Evolutionary conservation across 2,888 invertebrate species (phyloP).

Genomic region (Parnassius glacialis): DNA sequence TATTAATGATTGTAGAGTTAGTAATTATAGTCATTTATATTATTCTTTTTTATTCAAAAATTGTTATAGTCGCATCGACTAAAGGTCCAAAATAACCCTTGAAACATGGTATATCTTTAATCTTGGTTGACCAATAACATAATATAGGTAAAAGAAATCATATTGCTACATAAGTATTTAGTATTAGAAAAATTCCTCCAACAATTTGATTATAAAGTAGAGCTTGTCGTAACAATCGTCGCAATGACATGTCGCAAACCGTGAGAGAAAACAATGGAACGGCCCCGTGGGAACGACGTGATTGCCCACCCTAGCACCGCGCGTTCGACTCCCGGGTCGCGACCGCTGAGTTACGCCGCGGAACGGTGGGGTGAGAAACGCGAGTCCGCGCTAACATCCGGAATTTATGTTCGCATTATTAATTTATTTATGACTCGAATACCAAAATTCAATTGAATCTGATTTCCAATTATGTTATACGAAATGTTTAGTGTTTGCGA

Average conservation of each 20-base stretch:
- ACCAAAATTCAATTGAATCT: slow-evolving; percentile 17
- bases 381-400: slow-evolving; percentile 58
- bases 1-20: too few species aligned
- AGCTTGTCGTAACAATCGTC: slow-evolving; percentile 56
- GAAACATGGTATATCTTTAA: too few species aligned
- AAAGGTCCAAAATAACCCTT: too few species aligned
- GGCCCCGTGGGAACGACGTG: slow-evolving; percentile 70
- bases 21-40: too few species aligned
- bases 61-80: too few species aligned
- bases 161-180: background rate
- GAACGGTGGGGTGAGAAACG: slow-evolving; percentile 75
- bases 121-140: background rate
- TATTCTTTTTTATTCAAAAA: too few species aligned
- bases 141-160: background rate
- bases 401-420: slow-evolving; percentile 54
- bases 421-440: slow-evolving; percentile 33
- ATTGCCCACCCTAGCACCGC: slow-evolving; percentile 63
- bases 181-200: slow-evolving; percentile 21
- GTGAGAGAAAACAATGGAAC: slow-evolving; percentile 68
- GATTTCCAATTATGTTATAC: slow-evolving; percentile 4
- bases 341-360: slow-evolving; percentile 48
- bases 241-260: slow-evolving; percentile 73
- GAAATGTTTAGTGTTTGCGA: background rate
- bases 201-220: slow-evolving; percentile 60
- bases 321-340: slow-evolving; percentile 55